phyloP scores from a whole-genome alignment of 1,140 invertebrate species.

The Temnothorax longispinosus region DNA sequence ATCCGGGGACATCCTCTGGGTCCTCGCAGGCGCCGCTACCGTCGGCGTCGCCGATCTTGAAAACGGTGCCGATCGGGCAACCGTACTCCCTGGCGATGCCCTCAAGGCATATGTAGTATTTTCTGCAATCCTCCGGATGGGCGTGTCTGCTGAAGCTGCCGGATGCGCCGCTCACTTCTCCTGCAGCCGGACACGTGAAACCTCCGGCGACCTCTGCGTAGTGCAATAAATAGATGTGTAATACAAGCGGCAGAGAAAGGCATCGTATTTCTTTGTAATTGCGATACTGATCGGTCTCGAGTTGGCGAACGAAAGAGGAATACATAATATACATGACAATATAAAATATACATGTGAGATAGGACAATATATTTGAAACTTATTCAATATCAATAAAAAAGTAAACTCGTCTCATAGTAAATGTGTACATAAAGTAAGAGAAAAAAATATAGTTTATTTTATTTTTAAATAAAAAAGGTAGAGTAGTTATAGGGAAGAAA shows the following conservation, averaged over 20 bases:
- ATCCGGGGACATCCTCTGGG: conserved; percentile 97
- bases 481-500: background rate
- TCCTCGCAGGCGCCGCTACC: conserved; percentile 97
- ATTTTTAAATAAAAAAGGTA: background rate
- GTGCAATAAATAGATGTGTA: conserved; percentile 52
- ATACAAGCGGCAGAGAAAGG: conserved; percentile 18
- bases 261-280: background rate
- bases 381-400: background rate
- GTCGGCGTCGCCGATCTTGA: conserved; percentile 96
- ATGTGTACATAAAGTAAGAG: background rate
- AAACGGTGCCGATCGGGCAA: conserved; percentile 97
- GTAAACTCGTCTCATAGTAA: background rate
- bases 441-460: background rate
- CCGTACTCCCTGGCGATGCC: conserved; percentile 96
- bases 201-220: conserved; percentile 94
- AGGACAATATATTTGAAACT: background rate
- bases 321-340: background rate
- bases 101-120: conserved; percentile 97
- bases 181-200: conserved; percentile 94
- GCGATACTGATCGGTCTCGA: conserved; percentile 8
- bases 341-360: background rate
- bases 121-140: conserved; percentile 97
- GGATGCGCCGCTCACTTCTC: conserved; percentile 91
- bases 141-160: conserved; percentile 97
- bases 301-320: background rate